Evolutionary conservation across 2,888 invertebrate species (phyloP).

Genomic region (Zygaena filipendulae): DNA sequence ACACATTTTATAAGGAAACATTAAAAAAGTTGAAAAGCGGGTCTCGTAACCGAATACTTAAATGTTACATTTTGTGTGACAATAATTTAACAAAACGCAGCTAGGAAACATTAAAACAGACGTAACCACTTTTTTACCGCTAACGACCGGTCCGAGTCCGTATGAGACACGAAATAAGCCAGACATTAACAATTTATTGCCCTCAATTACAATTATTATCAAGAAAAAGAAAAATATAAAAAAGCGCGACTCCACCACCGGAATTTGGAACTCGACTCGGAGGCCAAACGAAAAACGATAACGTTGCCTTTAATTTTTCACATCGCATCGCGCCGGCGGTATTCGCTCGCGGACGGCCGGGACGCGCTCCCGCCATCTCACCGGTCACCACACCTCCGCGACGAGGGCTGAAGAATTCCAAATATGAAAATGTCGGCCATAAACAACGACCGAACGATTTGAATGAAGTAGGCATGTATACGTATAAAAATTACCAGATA

Average conservation of each 20-base stretch:
- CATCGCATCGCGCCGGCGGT: slow-evolving; percentile 48
- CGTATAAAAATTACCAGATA: slow-evolving; percentile 49
- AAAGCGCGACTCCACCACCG: slow-evolving; percentile 28
- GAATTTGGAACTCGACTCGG: slow-evolving; percentile 53
- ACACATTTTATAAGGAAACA: slow-evolving; percentile 40
- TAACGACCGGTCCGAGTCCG: slow-evolving; percentile 34
- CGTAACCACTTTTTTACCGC: slow-evolving; percentile 38
- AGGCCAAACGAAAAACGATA: slow-evolving; percentile 49
- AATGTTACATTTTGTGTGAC: slow-evolving; percentile 36
- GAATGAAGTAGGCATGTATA: slow-evolving; percentile 37
- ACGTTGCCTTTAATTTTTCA: slow-evolving; percentile 55
- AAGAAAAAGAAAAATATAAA: no score
- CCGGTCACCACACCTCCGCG: slow-evolving; percentile 22
- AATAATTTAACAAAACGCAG: slow-evolving; percentile 34
- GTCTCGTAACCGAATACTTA: slow-evolving; percentile 33
- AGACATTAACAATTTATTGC: slow-evolving; percentile 56
- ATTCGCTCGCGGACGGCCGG: slow-evolving; percentile 35
- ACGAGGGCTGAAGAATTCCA: no score
- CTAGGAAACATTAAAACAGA: slow-evolving; percentile 45
- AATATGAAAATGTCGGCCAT: slow-evolving; percentile 66
- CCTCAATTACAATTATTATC: slow-evolving; percentile 59
- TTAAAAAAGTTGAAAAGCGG: slow-evolving; percentile 39
- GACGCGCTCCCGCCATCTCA: slow-evolving; percentile 4
- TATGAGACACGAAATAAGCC: slow-evolving; percentile 41
- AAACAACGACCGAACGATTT: slow-evolving; percentile 66